Conservation (phyloP, 2,888 invertebrate genomes). For the Lasioglossum lativentre region DNA sequence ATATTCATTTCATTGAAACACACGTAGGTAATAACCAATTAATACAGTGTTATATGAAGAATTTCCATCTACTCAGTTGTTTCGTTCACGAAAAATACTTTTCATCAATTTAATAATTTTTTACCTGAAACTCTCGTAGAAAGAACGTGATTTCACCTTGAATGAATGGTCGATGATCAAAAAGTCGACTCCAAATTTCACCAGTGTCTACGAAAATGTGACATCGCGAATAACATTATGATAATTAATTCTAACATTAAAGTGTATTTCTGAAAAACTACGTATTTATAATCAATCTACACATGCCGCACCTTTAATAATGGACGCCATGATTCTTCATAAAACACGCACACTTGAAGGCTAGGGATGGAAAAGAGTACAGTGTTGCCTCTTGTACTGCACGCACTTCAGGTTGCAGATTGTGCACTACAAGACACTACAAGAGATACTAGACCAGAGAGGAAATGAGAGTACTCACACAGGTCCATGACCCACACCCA, state of each 20-base stretch:
- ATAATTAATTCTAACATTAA: slow-evolving; percentile 24
- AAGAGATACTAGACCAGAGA: too few species aligned
- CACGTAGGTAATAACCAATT: background rate
- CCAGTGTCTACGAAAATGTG: slow-evolving; percentile 88
- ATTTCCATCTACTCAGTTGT: background rate
- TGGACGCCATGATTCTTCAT: slow-evolving; percentile 79
- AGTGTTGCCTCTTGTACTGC: background rate
- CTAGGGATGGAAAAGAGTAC: background rate
- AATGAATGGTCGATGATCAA: slow-evolving; percentile 94
- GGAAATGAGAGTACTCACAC: too few species aligned
- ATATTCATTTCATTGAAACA: background rate
- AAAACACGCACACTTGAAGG: background rate
- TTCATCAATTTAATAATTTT: slow-evolving; percentile 26
- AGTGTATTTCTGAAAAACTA: slow-evolving; percentile 16
- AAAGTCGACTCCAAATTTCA: slow-evolving; percentile 93
- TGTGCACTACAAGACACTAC: too few species aligned
- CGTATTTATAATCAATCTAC: slow-evolving; percentile 52
- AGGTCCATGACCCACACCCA: too few species aligned
- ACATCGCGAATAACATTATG: slow-evolving; percentile 51
- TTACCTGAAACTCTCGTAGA: slow-evolving; percentile 94
- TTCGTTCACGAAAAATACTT: background rate
- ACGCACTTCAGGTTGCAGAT: background rate
- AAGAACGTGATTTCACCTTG: slow-evolving; percentile 94
- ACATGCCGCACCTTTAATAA: slow-evolving; percentile 81
- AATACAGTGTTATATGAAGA: background rate